These are phyloP conservation scores for Chiridota heheva DNA, from an alignment of 35 echinoderm and acorn worm genomes.

Conservation along the genomic window DNA sequence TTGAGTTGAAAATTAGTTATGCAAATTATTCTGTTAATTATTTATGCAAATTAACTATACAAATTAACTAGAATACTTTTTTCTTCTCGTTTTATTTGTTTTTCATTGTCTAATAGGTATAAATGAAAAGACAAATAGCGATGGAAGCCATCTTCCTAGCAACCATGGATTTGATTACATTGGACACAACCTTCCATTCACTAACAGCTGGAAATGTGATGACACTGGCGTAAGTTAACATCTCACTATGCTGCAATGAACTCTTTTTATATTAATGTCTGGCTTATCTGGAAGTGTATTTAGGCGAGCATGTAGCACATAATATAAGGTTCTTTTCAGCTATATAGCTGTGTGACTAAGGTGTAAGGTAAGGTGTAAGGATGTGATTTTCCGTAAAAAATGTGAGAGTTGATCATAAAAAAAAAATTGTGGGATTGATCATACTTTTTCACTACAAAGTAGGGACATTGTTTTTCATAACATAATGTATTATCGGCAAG, in stretches of 20 bases:
- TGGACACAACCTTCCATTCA: constrained; percentile 57
- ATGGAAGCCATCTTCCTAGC: constrained; percentile 64
- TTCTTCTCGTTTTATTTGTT: too few species aligned
- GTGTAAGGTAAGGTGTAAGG: neutral
- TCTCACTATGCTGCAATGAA: neutral
- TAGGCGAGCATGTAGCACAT: neutral
- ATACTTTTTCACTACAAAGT: too few species aligned
- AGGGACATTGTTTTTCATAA: too few species aligned
- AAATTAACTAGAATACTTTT: too few species aligned
- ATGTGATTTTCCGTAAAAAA: neutral
- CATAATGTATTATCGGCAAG: too few species aligned
- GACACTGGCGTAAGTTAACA: constrained; percentile 41
- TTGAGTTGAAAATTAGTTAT: too few species aligned
- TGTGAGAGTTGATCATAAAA: too few species aligned
- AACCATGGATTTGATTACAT: constrained; percentile 79
- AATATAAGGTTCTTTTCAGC: neutral
- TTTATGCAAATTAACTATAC: too few species aligned
- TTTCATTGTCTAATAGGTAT: too few species aligned
- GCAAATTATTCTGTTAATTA: too few species aligned
- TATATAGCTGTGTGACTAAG: neutral
- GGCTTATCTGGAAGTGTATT: too few species aligned
- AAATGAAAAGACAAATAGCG: constrained; percentile 9
- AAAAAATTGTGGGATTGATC: too few species aligned
- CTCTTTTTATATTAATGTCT: neutral
- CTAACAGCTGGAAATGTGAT: constrained; percentile 53